Base-by-base conservation (phyloP, 2,797 vertebrate genomes). In the Todus mexicanus region DNA sequence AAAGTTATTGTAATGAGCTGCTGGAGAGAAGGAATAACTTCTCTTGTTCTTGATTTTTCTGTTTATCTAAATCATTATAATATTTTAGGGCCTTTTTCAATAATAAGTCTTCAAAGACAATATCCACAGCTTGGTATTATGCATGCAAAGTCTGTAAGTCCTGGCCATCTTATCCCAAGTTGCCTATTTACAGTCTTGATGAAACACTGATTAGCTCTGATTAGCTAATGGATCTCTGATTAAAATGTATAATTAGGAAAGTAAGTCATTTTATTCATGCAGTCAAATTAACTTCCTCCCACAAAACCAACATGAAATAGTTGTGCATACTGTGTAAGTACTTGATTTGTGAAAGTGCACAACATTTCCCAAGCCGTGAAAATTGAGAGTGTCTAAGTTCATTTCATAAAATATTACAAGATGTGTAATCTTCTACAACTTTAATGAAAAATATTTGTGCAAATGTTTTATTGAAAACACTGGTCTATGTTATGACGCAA, bases 191-290 rank as follows among this genome's bases (percentile, higher is more conserved):
- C 96, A 95, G 95, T 94, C 94, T 92, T 93, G 92, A 97, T 97
- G 96, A 97, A 96, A 95, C 7, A 37, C 95, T 98, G 97, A 98
- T 97, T 97, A 97, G 96, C 95, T 95, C 97, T 98, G 97, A 98
- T 97, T 97, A 97, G 97, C 94, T 98, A 97, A 97, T 97, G 96
- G 85, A 96, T 96, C 81, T 94, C 96, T 97, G 97, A 97, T 98
- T 97, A 97, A 97, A 97, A 97, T 95, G 95, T 76, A 95, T 97
- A 97, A 97, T 98, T 98, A 97, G 94, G 93, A 95, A 96, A 96
- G 90, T 91, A 95, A 94, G 95, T 94, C 97, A 96, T 97, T 96
- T 97, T 97, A 98, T 98, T 97, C 97, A 97, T 97, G 96, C 95
- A 97, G 96, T 82, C 90, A 97, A 97, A 97, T 97, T 97, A 96